Percentiles rank a stretch among this genome's conserved stretches.
Conservation (phyloP, 1,140 invertebrate species). For the Telenomus remus region DNA sequence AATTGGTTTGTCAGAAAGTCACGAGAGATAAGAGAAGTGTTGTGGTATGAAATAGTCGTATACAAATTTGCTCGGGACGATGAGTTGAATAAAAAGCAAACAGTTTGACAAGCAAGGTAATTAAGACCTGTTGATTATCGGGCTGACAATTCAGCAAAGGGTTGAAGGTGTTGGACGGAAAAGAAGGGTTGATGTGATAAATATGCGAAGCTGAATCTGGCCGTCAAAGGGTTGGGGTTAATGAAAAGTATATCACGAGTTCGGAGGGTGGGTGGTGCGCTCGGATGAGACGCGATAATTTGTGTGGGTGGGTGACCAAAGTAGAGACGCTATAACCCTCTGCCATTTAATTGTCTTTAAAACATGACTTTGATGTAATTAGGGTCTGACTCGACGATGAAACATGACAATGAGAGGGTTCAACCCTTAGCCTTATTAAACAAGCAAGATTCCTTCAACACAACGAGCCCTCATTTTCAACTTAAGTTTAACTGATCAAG, state of each 20-base stretch:
- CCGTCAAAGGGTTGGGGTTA: conserved; percentile 66
- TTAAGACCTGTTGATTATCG: conserved; percentile 71
- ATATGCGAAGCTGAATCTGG: conserved; percentile 68
- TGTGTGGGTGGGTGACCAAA: conserved; percentile 67
- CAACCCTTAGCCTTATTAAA: conserved; percentile 69
- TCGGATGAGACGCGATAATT: conserved; percentile 70
- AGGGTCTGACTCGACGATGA: conserved; percentile 62
- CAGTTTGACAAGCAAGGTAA: conserved; percentile 53
- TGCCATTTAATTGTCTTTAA: conserved; percentile 72
- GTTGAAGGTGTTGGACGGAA: conserved; percentile 54
- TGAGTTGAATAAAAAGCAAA: conserved; percentile 1
- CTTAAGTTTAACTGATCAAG: conserved; percentile 35
- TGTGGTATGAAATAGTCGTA: no score
- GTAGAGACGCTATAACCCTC: conserved; percentile 64
- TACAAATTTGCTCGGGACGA: no score
- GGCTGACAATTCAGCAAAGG: conserved; percentile 54
- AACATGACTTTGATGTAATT: conserved; percentile 72
- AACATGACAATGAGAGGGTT: conserved; percentile 66
- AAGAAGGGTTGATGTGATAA: conserved; percentile 70
- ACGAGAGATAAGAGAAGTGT: no score
- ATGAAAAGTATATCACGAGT: conserved; percentile 71
- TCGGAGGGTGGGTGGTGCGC: conserved; percentile 41
- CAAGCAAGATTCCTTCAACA: conserved; percentile 66
- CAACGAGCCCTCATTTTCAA: conserved; percentile 39
- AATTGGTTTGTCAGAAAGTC: no score